A percentile compares a stretch with the other conserved stretches of the same genome.
Evolutionary conservation across 2,888 invertebrate species (phyloP).

Genomic region (Ditylenchus weischeri): DNA sequence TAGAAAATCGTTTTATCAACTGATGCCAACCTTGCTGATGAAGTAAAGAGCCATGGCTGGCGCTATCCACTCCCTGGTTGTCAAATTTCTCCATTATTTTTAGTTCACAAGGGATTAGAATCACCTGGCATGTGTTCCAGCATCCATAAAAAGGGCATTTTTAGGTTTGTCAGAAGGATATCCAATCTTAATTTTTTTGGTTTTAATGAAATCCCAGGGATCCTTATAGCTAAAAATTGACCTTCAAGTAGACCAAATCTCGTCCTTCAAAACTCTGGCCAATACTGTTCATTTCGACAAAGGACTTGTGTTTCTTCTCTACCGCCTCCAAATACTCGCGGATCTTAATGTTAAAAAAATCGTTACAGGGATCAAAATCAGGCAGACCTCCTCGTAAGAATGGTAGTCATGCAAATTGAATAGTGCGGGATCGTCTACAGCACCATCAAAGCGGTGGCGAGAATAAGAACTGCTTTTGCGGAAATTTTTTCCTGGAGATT

Average conservation of each 20-base stretch:
- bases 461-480: conserved; percentile 6
- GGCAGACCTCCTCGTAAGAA: conserved; percentile 18
- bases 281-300: conserved; percentile 18
- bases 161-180: conserved; percentile 14
- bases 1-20: not conserved
- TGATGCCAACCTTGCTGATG: conserved; percentile 26
- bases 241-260: conserved; percentile 23
- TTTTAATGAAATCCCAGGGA: not conserved
- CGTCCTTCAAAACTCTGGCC: conserved; percentile 24
- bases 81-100: conserved; percentile 18
- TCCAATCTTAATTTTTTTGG: conserved; percentile 11
- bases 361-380: not conserved
- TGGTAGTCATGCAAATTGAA: conserved; percentile 28
- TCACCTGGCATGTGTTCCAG: conserved; percentile 37
- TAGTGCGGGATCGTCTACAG: conserved; percentile 5
- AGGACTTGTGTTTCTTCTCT: conserved; percentile 14
- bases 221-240: not conserved
- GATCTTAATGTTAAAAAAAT: not conserved
- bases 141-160: conserved; percentile 24
- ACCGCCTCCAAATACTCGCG: conserved; percentile 16
- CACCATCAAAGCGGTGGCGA: conserved; percentile 13
- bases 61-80: conserved; percentile 41
- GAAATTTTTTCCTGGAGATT: conserved; percentile 3
- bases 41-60: conserved; percentile 32
- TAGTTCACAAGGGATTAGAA: not conserved